These are phyloP conservation scores for Pangasius djambal DNA, from an alignment of 2,797 vertebrate species.

Conservation along the genomic window DNA sequence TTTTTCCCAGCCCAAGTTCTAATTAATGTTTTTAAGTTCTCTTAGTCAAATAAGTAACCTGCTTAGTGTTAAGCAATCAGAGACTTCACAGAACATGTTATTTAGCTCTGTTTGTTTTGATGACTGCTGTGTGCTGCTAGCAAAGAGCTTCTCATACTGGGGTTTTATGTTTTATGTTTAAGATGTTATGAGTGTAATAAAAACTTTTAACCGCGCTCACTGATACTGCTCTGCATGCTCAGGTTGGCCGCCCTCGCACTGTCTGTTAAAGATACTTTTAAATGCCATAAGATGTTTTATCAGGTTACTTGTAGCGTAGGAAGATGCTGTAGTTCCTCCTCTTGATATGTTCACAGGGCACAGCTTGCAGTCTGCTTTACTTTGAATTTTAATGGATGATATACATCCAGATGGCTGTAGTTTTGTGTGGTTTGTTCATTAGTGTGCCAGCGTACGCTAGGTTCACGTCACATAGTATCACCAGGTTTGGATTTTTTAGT, in stretches of 20 bases:
- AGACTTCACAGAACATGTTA: background rate
- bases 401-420: no score
- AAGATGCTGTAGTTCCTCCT: background rate
- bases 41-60: background rate
- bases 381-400: background rate
- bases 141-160: background rate
- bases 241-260: background rate
- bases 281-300: background rate
- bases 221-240: background rate
- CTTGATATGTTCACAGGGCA: background rate
- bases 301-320: background rate
- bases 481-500: background rate
- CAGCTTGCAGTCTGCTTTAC: background rate
- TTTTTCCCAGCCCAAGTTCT: background rate
- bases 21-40: background rate
- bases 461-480: background rate
- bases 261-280: background rate
- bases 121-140: background rate
- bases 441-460: no score
- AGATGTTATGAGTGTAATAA: background rate
- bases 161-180: constrained; percentile 1
- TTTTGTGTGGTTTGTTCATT: background rate
- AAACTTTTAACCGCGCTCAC: background rate
- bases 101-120: background rate
- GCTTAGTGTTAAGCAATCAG: background rate